Conservation (phyloP, 1,140 invertebrate genomes). For the Subanguina moxae region DNA sequence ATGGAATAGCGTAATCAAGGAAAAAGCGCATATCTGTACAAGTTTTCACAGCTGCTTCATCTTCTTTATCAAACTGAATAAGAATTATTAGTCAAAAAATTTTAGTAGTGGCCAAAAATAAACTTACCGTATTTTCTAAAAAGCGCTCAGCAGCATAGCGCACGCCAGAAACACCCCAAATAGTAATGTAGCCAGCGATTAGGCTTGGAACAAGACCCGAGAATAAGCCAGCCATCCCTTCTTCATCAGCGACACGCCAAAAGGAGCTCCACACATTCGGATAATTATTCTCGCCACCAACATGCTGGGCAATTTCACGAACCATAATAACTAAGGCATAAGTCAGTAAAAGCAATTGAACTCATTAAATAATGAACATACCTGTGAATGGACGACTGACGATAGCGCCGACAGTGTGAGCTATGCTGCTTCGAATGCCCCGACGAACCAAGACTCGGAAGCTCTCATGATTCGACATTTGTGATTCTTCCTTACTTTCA, state of each 20-base stretch:
- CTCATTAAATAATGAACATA: no score
- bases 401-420: constrained; percentile 32
- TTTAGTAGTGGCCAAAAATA: background rate
- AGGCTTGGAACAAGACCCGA: constrained; percentile 49
- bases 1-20: constrained; percentile 40
- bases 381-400: constrained; percentile 41
- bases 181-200: constrained; percentile 38
- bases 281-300: constrained; percentile 53
- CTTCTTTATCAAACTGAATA: background rate
- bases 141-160: constrained; percentile 38
- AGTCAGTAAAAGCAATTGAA: background rate
- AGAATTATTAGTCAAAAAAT: no score
- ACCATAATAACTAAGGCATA: constrained; percentile 48
- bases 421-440: constrained; percentile 45
- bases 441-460: constrained; percentile 38
- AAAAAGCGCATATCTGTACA: constrained; percentile 14
- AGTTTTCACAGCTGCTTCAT: constrained; percentile 4
- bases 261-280: constrained; percentile 25
- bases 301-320: constrained; percentile 55
- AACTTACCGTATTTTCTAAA: constrained; percentile 18
- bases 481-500: constrained; percentile 38
- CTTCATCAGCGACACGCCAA: constrained; percentile 42
- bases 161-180: constrained; percentile 40
- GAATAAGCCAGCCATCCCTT: constrained; percentile 51
- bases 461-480: constrained; percentile 39